phyloP scores from a whole-genome alignment of 1,140 invertebrate species.

The Bombus waltoni region DNA sequence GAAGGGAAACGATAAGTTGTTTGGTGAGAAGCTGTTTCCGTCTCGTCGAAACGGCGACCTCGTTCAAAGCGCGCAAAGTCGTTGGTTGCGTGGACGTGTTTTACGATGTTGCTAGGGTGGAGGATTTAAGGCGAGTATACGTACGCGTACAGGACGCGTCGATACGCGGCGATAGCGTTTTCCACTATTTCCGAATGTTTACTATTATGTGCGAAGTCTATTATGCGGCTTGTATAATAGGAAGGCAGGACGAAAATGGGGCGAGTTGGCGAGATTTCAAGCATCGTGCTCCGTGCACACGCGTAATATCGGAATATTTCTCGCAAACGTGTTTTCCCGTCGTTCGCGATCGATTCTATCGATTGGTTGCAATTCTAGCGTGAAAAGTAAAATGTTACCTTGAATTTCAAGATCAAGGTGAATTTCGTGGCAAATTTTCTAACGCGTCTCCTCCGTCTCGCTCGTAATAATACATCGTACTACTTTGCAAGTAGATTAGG shows the following conservation, averaged over 20 bases:
- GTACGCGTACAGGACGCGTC: background rate
- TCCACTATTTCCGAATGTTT: background rate
- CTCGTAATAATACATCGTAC: background rate
- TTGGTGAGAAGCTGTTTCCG: background rate
- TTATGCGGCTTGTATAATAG: background rate
- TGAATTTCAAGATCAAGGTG: background rate
- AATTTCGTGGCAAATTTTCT: background rate
- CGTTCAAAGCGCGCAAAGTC: background rate
- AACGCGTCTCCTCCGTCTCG: background rate
- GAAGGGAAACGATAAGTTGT: background rate
- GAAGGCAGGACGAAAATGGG: no score
- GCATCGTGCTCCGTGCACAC: no score
- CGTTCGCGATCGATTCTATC: no score
- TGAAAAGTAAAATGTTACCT: no score
- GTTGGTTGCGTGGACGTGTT: background rate
- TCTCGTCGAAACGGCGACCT: background rate
- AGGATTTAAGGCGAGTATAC: background rate
- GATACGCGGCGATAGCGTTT: background rate
- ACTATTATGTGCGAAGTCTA: background rate
- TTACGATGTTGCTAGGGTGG: slow-evolving; percentile 8
- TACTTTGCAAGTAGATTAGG: background rate
- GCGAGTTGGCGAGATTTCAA: no score
- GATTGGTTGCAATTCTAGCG: no score
- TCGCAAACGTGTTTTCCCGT: no score
- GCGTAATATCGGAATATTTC: no score